Evolutionary conservation across 2,113 vertebrate genomes (phyloP), one percentile per base, ranked within the genome.

Genomic region (Tachycineta bicolor): DNA sequence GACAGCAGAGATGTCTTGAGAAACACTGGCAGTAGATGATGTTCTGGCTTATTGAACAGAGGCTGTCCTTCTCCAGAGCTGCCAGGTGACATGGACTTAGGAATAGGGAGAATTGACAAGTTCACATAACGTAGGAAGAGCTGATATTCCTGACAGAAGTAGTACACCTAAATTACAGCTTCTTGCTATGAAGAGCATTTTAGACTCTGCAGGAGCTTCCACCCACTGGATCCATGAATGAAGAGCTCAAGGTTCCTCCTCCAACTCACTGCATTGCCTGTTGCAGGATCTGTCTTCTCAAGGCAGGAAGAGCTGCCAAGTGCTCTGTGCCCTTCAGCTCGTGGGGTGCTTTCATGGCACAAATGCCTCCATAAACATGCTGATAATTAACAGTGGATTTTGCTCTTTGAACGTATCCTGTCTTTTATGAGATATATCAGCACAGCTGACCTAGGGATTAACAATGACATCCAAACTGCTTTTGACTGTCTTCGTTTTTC

Each of bases 241-340:
- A 83, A 79, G 53, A 69, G 39, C n/a, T 53, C 41, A 71, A 19
- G 10, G 55, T 69, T 85, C 46, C 39, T 85, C 58, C 43, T 84
- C 37, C 52, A 68, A 13, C 11, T 11, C 0, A 0, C 37, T 68
- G 75, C 0, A 0, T 5, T n/a, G 59, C 53, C 43, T 64, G 55
- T 50, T 55, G 23, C 47, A 90, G 34, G 43, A 69, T 31, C 24
- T 2, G 0, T 46, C 31, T 70, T 68, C 5, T 4, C n/a, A 44
- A 91, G 63, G 52, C 75, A 77, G 56, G 14, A 41, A 81, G 65
- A 85, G 62, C 47, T 87, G 94, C 53, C 65, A 71, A 76, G n/a
- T 4, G 2, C 59, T 28, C 67, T 0, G 0, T 67, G 76, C 31
- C 67, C 82, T 86, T 69, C 71, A 50, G 12, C 53, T 49, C 29